Evolutionary conservation across 2,797 vertebrate species (phyloP), one percentile per base, ranked within the genome.

Genomic region (Rhyacichthys aspro): DNA sequence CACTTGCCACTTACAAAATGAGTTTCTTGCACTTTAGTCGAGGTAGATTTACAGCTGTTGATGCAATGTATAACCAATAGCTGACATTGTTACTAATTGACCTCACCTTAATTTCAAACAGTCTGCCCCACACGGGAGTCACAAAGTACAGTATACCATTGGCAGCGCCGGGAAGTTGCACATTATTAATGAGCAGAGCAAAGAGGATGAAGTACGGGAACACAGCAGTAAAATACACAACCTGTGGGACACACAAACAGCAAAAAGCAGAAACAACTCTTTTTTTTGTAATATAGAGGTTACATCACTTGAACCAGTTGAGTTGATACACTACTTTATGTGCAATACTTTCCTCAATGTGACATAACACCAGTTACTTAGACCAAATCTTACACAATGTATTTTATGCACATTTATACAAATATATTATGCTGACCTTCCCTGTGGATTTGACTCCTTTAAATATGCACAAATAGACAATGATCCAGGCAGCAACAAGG

Each of bases 401-500:
- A 48, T 60, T 17, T 6, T 12, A 34, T 16, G 19, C 19, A 36
- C 1, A 48, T 47, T 1, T 11, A 9, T 11, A 14, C 23, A 12
- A 57, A 52, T 46, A 48, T 1, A 10, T 49, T 16, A 18, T 23
- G 52, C 78, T 75, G 39, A 93, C 91, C 91, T 93, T 93, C 67
- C 92, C 91, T 4, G 91, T 86, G 34, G 91, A 92, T 86, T 86
- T 91, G 49, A 93, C 76, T 43, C 92, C 92, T 87, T 92, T 93
- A 63, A 93, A 93, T 71, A 93, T 91, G 76, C 91, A 92, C 15
- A 93, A 78, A 73, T 92, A 93, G 23, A 92, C 86, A 18, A 92
- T 72, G 70, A 76, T 44, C 92, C 92, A 93, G 49, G 89, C 72
- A 9, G 89, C 1, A 1, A 87, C 2, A 8, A 93, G 90, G 55